Base-by-base conservation (phyloP, 2,113 vertebrate species). In the Gallinago media region DNA sequence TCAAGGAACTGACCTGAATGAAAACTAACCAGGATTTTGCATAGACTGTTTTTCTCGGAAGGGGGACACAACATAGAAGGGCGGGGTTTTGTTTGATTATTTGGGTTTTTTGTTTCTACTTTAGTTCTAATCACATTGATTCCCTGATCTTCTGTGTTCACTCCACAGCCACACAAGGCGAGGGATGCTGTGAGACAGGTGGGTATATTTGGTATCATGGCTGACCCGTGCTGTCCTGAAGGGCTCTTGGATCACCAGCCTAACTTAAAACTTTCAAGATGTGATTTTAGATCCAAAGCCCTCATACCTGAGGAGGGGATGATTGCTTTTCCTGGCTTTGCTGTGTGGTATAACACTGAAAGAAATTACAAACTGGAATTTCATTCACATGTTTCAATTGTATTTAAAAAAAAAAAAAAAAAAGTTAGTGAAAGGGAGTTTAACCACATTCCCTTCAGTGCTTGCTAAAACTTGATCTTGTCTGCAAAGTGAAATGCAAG, bases 391-490 rank as follows among this genome's bases (percentile, higher is more conserved):
- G 4, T 83, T 66, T 82, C 22, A 62, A n/a, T 7, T 38, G 12
- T 18, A 46, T 81, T 12, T 10, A 38, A 38, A 49, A 67, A 15
- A 49, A 67, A 15, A 49, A 67, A 89, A 73, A 72, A 59, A 44
- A 36, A 22, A 17, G 34, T 29, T 3, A 49, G 1, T 19, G 20
- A 88, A 89, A 88, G 2, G 5, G 34, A 58, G 40, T 63, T 95
- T 55, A 92, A 66, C 67, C 54, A 77, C 67, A 76, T 94, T 94
- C 62, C 11, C 32, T 62, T 79, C 46, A 70, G 25, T 59, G 46
- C 84, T 73, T 96, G 94, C 77, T 94, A 47, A 85, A 94, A 96
- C 91, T 82, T 88, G 92, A 93, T 83, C 29, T 42, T 79, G 58
- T 89, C 71, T 85, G 29, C 19, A 44, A 82, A 36, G 44, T 72